A percentile compares a stretch with the other conserved stretches of the same genome.
phyloP scores from a whole-genome alignment of 2,797 vertebrate species.

The Phalanger gymnotis region DNA sequence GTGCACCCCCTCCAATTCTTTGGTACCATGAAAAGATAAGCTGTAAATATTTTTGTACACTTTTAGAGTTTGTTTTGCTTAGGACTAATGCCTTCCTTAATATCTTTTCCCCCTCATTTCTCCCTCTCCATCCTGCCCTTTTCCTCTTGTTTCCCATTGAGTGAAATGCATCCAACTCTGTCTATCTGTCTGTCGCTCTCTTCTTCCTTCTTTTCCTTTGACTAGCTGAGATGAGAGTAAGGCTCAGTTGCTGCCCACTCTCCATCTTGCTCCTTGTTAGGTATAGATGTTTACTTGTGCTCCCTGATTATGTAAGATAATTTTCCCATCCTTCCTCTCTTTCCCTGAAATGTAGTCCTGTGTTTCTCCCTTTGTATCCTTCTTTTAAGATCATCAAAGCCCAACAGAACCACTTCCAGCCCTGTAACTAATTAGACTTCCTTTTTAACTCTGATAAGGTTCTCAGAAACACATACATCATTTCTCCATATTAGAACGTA shows the following conservation, averaged over 20 bases:
- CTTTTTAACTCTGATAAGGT: not conserved
- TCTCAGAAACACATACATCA: not conserved
- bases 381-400: not conserved
- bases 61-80: not conserved
- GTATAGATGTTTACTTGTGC: not conserved
- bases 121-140: not conserved
- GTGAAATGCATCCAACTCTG: not conserved
- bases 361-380: not conserved
- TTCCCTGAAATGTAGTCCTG: not conserved
- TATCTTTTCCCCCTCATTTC: not conserved
- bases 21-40: not conserved
- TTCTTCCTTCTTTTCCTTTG: not conserved
- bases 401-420: not conserved
- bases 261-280: not conserved
- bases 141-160: not conserved
- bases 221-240: not conserved
- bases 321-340: not conserved
- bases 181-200: no score
- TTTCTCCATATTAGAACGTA: not conserved
- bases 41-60: not conserved
- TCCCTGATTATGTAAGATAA: not conserved
- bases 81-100: not conserved
- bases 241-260: not conserved
- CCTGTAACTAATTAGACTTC: not conserved
- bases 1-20: not conserved